A percentile compares a stretch with the other conserved stretches of the same genome.
These are phyloP conservation scores for Myotis lucifugus DNA, from an alignment of 2,113 vertebrate species.

Conservation along the genomic window DNA sequence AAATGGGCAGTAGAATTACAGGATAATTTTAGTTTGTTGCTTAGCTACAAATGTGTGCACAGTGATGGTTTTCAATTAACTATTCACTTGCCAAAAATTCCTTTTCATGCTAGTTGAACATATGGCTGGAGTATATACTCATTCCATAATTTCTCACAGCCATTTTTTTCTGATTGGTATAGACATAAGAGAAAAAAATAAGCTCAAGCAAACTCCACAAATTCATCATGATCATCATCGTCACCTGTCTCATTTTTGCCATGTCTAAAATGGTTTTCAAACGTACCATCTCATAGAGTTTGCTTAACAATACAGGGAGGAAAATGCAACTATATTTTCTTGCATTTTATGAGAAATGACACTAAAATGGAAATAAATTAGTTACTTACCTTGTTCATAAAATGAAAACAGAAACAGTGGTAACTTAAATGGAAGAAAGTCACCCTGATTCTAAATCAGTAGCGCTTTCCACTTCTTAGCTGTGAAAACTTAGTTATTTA, in stretches of 20 bases:
- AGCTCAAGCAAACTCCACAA: background rate
- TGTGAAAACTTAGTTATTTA: too few relatives aligned
- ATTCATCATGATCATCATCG: background rate
- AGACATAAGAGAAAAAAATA: background rate
- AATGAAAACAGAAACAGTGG: background rate
- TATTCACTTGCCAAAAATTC: background rate
- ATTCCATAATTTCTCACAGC: background rate
- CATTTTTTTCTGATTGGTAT: background rate
- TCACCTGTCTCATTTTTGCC: background rate
- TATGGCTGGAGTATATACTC: background rate
- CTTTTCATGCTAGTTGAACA: background rate
- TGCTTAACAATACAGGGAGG: background rate
- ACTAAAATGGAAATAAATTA: background rate
- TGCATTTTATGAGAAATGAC: background rate
- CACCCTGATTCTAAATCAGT: background rate
- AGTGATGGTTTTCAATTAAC: slow-evolving; percentile 9
- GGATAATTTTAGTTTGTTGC: slow-evolving; percentile 42
- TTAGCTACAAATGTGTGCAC: slow-evolving; percentile 50
- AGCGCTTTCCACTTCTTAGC: background rate
- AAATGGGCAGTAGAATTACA: background rate
- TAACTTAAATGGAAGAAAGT: background rate
- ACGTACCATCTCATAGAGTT: background rate
- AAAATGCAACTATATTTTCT: background rate
- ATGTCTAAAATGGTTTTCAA: background rate
- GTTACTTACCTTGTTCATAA: background rate